Conservation (phyloP, 2,113 vertebrate species). For the Eidolon helvum region DNA sequence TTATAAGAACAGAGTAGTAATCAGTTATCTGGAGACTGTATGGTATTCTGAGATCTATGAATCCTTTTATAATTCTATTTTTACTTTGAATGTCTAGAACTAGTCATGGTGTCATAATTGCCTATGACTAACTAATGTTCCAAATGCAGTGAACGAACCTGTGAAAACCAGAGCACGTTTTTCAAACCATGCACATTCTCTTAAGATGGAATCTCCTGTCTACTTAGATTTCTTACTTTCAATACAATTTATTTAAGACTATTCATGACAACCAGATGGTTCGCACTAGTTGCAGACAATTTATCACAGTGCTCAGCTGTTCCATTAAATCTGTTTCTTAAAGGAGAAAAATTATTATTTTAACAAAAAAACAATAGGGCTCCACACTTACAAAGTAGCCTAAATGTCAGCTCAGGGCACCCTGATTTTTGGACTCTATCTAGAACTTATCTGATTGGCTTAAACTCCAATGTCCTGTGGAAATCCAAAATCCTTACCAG, state of each 20-base stretch:
- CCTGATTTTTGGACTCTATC: neutral
- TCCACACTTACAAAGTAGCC: neutral
- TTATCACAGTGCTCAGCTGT: conserved; percentile 61
- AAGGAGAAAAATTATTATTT: conserved; percentile 61
- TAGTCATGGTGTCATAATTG: conserved; percentile 11
- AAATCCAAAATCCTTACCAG: neutral
- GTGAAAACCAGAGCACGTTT: conserved; percentile 38
- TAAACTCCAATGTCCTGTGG: neutral
- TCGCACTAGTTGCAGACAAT: conserved; percentile 63
- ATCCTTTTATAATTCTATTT: neutral
- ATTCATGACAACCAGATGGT: conserved; percentile 65
- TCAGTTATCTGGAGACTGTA: neutral
- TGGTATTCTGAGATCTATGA: neutral
- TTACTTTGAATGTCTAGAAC: conserved; percentile 16
- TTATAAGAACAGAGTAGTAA: neutral
- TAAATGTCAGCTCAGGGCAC: neutral
- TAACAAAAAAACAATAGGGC: neutral
- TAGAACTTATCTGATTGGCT: neutral
- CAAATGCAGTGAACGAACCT: neutral
- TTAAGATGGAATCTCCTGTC: conserved; percentile 61
- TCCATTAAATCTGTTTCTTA: conserved; percentile 73
- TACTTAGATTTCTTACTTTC: conserved; percentile 66
- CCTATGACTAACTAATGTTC: neutral
- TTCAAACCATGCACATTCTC: conserved; percentile 26
- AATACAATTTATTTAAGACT: conserved; percentile 69